These are phyloP conservation scores for Circaetus cinerascens DNA, from an alignment of 2,113 vertebrate species.

Conservation along the genomic window DNA sequence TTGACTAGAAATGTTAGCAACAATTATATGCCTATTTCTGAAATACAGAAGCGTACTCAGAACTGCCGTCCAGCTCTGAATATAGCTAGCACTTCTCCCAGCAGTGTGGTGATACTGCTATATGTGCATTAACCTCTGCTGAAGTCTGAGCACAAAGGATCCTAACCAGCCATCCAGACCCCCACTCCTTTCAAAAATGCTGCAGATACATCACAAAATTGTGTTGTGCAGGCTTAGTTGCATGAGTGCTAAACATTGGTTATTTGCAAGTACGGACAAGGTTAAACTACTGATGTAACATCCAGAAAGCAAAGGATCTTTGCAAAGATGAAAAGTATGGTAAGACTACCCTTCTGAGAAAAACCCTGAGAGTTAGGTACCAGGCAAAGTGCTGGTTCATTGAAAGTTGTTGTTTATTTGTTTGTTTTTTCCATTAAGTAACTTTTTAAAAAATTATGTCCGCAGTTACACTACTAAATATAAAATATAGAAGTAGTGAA, in stretches of 20 bases:
- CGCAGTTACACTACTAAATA: background rate
- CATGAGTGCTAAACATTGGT: background rate
- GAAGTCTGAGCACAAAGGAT: background rate
- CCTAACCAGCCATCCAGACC: background rate
- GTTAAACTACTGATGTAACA: background rate
- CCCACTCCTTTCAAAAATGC: background rate
- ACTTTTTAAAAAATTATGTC: background rate
- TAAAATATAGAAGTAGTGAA: background rate
- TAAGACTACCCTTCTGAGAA: background rate
- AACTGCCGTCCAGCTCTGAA: background rate
- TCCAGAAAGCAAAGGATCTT: background rate
- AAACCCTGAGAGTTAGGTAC: background rate
- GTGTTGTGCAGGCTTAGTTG: background rate
- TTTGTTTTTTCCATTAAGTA: background rate
- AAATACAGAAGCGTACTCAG: background rate
- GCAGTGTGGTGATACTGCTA: background rate
- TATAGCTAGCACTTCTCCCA: background rate
- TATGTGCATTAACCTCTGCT: background rate
- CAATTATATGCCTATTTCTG: background rate
- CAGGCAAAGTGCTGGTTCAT: background rate
- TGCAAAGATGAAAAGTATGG: background rate
- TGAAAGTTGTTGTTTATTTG: background rate
- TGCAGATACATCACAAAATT: background rate
- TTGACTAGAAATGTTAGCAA: background rate
- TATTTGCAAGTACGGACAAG: background rate